These are phyloP conservation scores for Bombus vancouverensis DNA, from an alignment of 1,140 invertebrate species.

Conservation along the genomic window DNA sequence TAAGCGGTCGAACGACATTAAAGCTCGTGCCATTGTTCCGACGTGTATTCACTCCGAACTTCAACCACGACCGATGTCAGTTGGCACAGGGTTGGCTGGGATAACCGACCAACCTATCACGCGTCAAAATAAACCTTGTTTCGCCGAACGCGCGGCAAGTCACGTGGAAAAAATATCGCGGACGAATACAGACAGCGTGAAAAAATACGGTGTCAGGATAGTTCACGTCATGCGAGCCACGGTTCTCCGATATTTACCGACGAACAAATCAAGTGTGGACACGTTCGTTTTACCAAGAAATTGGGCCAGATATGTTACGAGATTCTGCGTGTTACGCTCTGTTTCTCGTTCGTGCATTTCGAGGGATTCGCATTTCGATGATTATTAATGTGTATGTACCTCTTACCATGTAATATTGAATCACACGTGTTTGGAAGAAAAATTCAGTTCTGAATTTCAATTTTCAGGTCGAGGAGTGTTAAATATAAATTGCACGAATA, in stretches of 20 bases:
- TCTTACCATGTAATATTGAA: not conserved
- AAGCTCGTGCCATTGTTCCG: slow-evolving; percentile 22
- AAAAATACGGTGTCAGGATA: not conserved
- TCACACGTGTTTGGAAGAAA: not conserved
- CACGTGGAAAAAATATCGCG: not conserved
- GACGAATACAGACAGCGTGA: too few relatives aligned
- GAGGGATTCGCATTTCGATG: not conserved
- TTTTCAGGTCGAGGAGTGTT: not conserved
- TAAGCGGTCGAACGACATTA: slow-evolving; percentile 29
- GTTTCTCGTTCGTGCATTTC: too few relatives aligned
- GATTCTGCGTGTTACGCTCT: not conserved
- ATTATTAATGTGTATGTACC: not conserved
- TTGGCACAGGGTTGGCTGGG: not conserved
- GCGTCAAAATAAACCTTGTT: not conserved
- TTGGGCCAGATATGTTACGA: too few relatives aligned
- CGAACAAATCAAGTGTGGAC: not conserved
- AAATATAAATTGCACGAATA: not conserved
- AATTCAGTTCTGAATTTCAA: not conserved
- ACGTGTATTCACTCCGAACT: not conserved
- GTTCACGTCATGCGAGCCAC: not conserved
- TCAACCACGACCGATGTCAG: not conserved
- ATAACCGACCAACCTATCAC: too few relatives aligned
- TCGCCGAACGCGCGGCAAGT: not conserved
- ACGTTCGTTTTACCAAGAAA: not conserved
- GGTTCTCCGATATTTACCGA: not conserved